Evolutionary conservation across 2,797 vertebrate genomes (phyloP), one percentile per base, ranked within the genome.

Genomic region (Halcyon leucocephala): DNA sequence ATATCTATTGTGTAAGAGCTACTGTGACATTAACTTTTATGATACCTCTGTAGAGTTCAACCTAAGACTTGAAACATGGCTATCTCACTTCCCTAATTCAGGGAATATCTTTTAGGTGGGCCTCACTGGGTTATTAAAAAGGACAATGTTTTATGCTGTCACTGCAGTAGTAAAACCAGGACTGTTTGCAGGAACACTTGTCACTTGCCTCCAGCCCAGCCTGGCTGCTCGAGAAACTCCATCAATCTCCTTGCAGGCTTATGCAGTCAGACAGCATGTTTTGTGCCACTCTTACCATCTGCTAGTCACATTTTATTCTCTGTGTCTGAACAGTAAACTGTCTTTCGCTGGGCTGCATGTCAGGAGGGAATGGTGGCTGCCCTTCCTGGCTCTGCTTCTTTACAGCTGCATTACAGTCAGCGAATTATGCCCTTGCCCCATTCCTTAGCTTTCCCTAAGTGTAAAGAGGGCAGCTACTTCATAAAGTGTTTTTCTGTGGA

Each of bases 11-110:
- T 81, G 35, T 29, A 88, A 64, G 39, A 86, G 48, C 52, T 93
- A 51, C 60, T 54, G 24, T 61, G 55, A 84, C 82, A 51, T 80
- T 76, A 87, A 82, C 88, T 96, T 95, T 90, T 83, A 88, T 44
- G 28, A n/a, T 83, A 64, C 8, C 55, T 82, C 51, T 70, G 46
- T 26, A 74, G 71, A 74, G 25, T 88, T 77, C 72, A 66, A 6
- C 60, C 42, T 66, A 74, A 70, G n/a, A 51, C 29, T 66, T 82
- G 82, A 86, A 89, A 82, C 18, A 37, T 15, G 67, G 55, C 49
- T 54, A 89, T 58, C 41, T 65, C 33, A 18, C 41, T 86, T 84
- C 28, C 54, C 37, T 72, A 37, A 71, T 82, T 71, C 58, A 69
- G 66, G 64, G 42, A 22, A 35, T 61, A 19, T 54, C 33, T 69